Conservation (phyloP, 2,797 vertebrate genomes). For the Spondyliosoma cantharus region DNA sequence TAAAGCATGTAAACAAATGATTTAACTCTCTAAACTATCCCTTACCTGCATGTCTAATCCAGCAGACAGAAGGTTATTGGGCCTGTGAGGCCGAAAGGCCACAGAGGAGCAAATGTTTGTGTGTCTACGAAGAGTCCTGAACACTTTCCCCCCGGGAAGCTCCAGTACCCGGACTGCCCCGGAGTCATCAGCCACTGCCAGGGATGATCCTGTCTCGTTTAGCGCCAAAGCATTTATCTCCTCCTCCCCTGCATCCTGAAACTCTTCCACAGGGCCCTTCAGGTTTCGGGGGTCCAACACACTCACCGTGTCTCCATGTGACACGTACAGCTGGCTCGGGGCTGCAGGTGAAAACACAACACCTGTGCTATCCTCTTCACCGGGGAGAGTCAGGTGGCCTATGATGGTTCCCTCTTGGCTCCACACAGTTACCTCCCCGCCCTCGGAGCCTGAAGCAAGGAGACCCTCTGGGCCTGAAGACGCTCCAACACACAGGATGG, state of each 20-base stretch:
- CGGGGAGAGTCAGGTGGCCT: conserved; percentile 78
- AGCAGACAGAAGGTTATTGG: conserved; percentile 93
- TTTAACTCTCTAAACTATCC: not conserved
- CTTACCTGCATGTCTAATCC: conserved; percentile 98
- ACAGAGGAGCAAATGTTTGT: conserved; percentile 96
- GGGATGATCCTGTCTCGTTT: conserved; percentile 84
- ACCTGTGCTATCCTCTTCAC: conserved; percentile 85
- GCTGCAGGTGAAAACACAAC: conserved; percentile 84
- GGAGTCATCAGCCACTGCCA: conserved; percentile 93
- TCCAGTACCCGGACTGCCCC: conserved; percentile 91
- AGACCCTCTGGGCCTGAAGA: conserved; percentile 83
- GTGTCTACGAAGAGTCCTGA: conserved; percentile 89
- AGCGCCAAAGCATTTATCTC: conserved; percentile 93
- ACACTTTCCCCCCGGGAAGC: conserved; percentile 88
- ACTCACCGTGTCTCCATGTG: conserved; percentile 89
- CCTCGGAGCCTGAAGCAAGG: conserved; percentile 91
- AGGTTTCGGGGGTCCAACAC: conserved; percentile 88
- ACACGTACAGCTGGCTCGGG: conserved; percentile 83
- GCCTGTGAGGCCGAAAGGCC: conserved; percentile 91
- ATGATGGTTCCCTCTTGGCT: conserved; percentile 80
- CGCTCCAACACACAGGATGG: conserved; percentile 87
- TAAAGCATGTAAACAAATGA: not conserved
- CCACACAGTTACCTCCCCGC: conserved; percentile 90
- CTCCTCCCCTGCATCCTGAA: conserved; percentile 88
- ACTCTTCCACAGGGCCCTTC: conserved; percentile 79